These are phyloP conservation scores for Aulostomus chinensis DNA, from an alignment of 2,797 vertebrate genomes.

Conservation along the genomic window DNA sequence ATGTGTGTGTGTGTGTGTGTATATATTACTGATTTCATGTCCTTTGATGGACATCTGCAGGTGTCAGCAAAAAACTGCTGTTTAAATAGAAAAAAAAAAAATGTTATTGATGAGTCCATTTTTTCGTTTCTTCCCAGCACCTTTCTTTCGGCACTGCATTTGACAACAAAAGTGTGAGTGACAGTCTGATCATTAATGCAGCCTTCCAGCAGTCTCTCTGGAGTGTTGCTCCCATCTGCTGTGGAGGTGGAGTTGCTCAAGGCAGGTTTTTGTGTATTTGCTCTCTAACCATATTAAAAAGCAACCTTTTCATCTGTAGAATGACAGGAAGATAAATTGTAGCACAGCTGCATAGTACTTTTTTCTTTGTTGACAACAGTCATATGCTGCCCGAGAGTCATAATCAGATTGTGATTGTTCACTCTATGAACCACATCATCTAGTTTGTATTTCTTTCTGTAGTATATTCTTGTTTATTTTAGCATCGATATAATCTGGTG, in stretches of 20 bases:
- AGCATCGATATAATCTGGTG: neutral
- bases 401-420: neutral
- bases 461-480: neutral
- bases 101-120: constrained; percentile 33
- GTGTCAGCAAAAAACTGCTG: neutral
- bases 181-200: constrained; percentile 87
- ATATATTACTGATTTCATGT: too few species aligned
- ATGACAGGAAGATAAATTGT: too few species aligned
- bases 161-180: constrained; percentile 68
- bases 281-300: constrained; percentile 12
- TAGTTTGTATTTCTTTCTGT: too few species aligned
- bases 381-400: too few species aligned
- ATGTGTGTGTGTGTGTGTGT: too few species aligned
- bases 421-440: too few species aligned
- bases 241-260: constrained; percentile 87
- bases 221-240: constrained; percentile 93
- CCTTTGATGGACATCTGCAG: too few species aligned
- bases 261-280: constrained; percentile 74
- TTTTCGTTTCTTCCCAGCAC: constrained; percentile 79
- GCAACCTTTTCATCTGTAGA: too few species aligned
- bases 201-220: constrained; percentile 95
- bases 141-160: constrained; percentile 81
- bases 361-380: too few species aligned
- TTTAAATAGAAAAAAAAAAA: constrained; percentile 8
- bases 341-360: too few species aligned